A percentile compares a stretch with the other conserved stretches of the same genome.
Conservation (phyloP, 2,113 vertebrate species). For the Python bivittatus region DNA sequence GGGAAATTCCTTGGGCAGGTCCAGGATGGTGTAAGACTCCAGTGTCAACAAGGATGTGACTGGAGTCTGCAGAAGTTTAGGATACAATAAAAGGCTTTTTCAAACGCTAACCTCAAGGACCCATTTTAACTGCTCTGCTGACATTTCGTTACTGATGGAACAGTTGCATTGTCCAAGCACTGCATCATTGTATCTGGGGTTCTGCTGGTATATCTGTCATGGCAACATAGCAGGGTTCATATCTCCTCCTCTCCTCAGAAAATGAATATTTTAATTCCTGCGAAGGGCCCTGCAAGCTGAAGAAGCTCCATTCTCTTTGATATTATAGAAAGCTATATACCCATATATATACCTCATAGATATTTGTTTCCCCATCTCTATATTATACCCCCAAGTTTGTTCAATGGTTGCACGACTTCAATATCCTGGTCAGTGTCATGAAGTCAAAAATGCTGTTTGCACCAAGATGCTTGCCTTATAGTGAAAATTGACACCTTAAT, state of each 20-base stretch:
- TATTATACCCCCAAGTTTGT: not conserved
- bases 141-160: not conserved
- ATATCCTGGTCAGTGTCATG: not conserved
- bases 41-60: not conserved
- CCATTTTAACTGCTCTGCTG: not conserved
- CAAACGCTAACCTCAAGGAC: not conserved
- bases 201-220: not conserved
- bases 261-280: not conserved
- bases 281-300: not conserved
- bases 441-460: not conserved
- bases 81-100: not conserved
- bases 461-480: not conserved
- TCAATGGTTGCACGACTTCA: not conserved
- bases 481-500: not conserved
- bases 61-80: not conserved
- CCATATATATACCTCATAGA: no score
- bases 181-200: not conserved
- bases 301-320: not conserved
- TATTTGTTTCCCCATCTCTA: not conserved
- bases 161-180: not conserved
- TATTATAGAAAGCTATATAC: not conserved
- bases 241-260: not conserved
- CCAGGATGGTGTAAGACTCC: not conserved
- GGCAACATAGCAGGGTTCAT: not conserved
- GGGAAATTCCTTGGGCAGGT: not conserved